These are phyloP conservation scores for Hyalella azteca DNA, from an alignment of 2,888 invertebrate species.

Conservation along the genomic window DNA sequence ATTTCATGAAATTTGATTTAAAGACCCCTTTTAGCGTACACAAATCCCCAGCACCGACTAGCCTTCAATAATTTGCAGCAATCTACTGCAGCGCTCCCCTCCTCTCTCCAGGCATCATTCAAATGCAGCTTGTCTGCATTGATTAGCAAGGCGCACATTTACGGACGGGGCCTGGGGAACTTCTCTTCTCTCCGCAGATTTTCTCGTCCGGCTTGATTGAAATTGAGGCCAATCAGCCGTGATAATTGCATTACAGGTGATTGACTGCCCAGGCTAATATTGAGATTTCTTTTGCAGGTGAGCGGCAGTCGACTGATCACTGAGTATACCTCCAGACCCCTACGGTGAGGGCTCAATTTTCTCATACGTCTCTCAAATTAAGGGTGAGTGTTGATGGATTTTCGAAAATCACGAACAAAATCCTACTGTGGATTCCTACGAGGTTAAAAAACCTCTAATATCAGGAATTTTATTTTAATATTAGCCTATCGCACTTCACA, in stretches of 20 bases:
- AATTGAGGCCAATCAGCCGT: constrained; percentile 30
- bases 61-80: neutral
- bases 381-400: no score
- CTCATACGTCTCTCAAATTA: no score
- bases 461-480: no score
- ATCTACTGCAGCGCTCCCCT: constrained; percentile 10
- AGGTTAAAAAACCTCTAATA: no score
- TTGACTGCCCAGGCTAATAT: constrained; percentile 30
- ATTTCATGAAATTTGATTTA: no score
- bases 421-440: no score
- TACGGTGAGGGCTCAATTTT: no score
- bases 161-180: neutral
- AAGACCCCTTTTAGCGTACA: no score
- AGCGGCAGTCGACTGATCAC: neutral
- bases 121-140: constrained; percentile 27
- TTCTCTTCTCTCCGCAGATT: constrained; percentile 14
- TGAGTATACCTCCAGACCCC: neutral
- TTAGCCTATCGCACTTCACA: no score
- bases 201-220: constrained; percentile 22
- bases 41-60: no score
- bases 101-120: constrained; percentile 21
- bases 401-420: no score
- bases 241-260: constrained; percentile 26
- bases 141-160: constrained; percentile 12
- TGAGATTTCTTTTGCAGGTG: constrained; percentile 17